Evolutionary conservation across 2,888 invertebrate genomes (phyloP).

Genomic region (Gibbula magus): DNA sequence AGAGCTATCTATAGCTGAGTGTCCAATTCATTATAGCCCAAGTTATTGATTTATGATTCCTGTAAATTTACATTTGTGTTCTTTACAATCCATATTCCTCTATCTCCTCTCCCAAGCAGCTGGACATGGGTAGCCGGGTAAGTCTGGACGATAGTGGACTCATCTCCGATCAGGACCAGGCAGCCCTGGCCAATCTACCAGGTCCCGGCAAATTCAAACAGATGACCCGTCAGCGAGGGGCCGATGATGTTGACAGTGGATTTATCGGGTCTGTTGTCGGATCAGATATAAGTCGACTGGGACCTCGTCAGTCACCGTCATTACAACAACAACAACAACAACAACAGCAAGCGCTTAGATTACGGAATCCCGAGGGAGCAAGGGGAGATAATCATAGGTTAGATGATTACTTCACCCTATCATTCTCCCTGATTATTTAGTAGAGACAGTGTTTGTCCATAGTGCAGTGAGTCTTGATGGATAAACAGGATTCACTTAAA

Average conservation of each 20-base stretch:
- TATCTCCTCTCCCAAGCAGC: constrained; percentile 38
- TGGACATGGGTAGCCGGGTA: constrained; percentile 53
- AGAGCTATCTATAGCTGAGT: too few species aligned
- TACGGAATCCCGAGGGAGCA: constrained; percentile 41
- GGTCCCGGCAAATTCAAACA: constrained; percentile 67
- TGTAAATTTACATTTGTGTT: too few species aligned
- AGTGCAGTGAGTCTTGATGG: too few species aligned
- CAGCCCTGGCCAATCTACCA: constrained; percentile 57
- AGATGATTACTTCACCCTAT: background rate
- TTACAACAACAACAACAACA: constrained; percentile 48
- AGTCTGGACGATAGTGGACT: constrained; percentile 62
- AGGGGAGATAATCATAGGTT: background rate
- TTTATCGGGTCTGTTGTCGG: constrained; percentile 68
- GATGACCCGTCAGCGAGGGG: constrained; percentile 61
- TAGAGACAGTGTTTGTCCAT: background rate
- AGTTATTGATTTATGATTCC: too few species aligned
- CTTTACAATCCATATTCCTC: too few species aligned
- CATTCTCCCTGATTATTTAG: background rate
- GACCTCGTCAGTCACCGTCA: constrained; percentile 43
- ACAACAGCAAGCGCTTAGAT: constrained; percentile 45
- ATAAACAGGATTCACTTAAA: too few species aligned
- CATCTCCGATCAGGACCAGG: constrained; percentile 59
- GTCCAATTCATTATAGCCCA: too few species aligned
- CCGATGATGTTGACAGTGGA: constrained; percentile 66
- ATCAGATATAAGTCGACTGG: constrained; percentile 57